Conservation (phyloP, 2,113 vertebrate genomes). For the Mola mola region DNA sequence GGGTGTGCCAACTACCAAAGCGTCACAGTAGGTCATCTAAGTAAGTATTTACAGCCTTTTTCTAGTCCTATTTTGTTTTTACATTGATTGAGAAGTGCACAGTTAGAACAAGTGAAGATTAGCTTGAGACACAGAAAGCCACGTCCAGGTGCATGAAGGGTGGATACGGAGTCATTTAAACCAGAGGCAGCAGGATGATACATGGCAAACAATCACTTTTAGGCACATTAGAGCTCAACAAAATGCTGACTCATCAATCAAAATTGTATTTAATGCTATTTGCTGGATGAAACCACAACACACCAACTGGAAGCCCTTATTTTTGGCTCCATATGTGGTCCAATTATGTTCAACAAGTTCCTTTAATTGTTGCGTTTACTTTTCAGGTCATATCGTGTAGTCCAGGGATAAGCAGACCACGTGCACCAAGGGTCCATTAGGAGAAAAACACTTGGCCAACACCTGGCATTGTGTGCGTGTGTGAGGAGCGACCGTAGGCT, state of each 20-base stretch:
- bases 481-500: conserved; percentile 10
- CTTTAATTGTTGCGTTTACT: not conserved
- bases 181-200: conserved; percentile 39
- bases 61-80: not conserved
- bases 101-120: conserved; percentile 5
- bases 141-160: conserved; percentile 16
- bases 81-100: not conserved
- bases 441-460: conserved; percentile 14
- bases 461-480: conserved; percentile 25
- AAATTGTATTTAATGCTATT: conserved; percentile 52
- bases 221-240: conserved; percentile 42
- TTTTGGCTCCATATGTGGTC: not conserved
- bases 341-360: conserved; percentile 23
- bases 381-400: conserved; percentile 65
- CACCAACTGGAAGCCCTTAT: conserved; percentile 7
- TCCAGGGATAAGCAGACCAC: conserved; percentile 15
- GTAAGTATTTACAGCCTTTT: conserved; percentile 50
- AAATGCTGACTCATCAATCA: conserved; percentile 65
- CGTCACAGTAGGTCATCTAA: conserved; percentile 55
- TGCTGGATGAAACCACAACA: conserved; percentile 24
- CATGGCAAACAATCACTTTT: conserved; percentile 53
- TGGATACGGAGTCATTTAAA: conserved; percentile 34
- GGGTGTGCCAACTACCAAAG: conserved; percentile 47
- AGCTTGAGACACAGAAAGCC: conserved; percentile 16
- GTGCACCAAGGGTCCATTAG: not conserved